Percentiles rank a stretch among this genome's conserved stretches.
phyloP scores from a whole-genome alignment of 2,888 invertebrate genomes.

The Bhutanitis thaidina region DNA sequence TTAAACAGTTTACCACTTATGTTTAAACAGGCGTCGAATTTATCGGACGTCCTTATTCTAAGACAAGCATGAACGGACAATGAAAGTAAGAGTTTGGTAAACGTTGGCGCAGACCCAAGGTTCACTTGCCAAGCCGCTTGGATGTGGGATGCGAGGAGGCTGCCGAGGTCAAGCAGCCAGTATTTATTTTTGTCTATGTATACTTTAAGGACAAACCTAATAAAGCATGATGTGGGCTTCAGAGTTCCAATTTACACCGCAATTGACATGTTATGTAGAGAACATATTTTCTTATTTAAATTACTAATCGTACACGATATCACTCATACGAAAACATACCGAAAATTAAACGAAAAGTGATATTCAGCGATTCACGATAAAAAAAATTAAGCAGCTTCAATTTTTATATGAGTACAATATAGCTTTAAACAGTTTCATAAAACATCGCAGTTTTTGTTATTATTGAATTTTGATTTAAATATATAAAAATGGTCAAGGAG shows the following conservation, averaged over 20 bases:
- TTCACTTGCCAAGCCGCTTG: constrained; percentile 50
- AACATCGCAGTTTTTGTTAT: too few relatives aligned
- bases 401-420: too few relatives aligned
- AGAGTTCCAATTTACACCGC: neutral
- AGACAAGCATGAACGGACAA: constrained; percentile 57
- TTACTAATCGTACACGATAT: too few relatives aligned
- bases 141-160: constrained; percentile 63
- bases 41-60: constrained; percentile 43
- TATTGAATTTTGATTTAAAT: too few relatives aligned
- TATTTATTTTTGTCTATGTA: constrained; percentile 8
- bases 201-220: constrained; percentile 7
- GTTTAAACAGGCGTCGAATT: constrained; percentile 6
- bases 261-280: neutral
- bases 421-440: too few relatives aligned
- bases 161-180: constrained; percentile 29
- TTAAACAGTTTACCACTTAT: neutral
- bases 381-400: too few relatives aligned
- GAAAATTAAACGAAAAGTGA: too few relatives aligned
- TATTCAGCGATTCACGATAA: too few relatives aligned
- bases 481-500: too few relatives aligned
- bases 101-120: constrained; percentile 66
- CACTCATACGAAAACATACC: too few relatives aligned
- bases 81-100: constrained; percentile 60
- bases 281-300: too few relatives aligned
- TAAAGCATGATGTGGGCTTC: constrained; percentile 4